Evolutionary conservation across 2,888 invertebrate genomes (phyloP), one percentile per base, ranked within the genome.

Genomic region (Drosophila barbarae): DNA sequence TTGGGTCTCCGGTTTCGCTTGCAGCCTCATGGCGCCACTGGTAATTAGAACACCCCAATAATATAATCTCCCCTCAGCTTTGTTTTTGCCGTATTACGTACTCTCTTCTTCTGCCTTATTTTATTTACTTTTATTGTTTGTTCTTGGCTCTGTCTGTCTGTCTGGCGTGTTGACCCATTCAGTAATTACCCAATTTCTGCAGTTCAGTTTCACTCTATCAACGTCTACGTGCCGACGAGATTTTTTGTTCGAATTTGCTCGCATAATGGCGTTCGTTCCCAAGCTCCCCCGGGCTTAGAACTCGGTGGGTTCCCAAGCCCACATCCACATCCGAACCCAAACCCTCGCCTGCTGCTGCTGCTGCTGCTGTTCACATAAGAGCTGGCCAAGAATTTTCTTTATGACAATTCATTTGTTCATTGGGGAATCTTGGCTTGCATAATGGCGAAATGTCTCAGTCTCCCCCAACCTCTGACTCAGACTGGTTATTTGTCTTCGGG

Each of bases 11-110:
- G 64, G 68, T 76, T 74, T 59, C 76, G 65, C 38, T 56, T 53
- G 72, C 69, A 73, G 78, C 76, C 69, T 77, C 78, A 61, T 72
- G 77, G 78, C 78, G 78, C 76, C 76, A 77, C 12, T 50, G 55
- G 74, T 72, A 77, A 77, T 70, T 71, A 64, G 73, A 75, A 61
- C 76, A 41, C 64, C 63, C 63, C 41, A 61, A 49, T 42, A 41
- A 50, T 50, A 38, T 56, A 47, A 50, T 56, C 55, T 51, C 36
- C 28, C 18, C 36, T 15, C 15, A 8, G 32, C 18, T 13, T 21
- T 13, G 18, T 13, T 46, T 15, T 30, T 12, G 26, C 18, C 13
- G 8, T 8, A 30, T 46, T 46, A 30, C 46, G 46, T 46, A 46
- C 30, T 30, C 30, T 30, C 46, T 30, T 30, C 46, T 30, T 32